These are phyloP conservation scores for Onchidella celtica DNA, from an alignment of 2,888 invertebrate genomes.

Conservation along the genomic window DNA sequence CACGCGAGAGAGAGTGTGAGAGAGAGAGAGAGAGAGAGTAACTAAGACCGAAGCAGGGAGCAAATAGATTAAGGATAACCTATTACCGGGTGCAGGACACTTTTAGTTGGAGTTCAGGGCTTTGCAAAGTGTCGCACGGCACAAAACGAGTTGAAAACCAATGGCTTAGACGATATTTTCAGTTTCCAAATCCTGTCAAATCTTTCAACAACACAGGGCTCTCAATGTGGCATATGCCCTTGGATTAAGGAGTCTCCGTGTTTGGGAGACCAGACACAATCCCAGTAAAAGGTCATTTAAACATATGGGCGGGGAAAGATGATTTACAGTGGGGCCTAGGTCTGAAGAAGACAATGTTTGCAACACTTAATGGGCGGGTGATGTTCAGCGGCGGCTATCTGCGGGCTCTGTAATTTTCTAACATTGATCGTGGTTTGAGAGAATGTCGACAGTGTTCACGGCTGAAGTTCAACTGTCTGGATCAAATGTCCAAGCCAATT, in stretches of 20 bases:
- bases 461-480: not conserved
- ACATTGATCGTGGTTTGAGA: not conserved
- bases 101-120: no score
- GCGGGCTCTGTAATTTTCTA: conserved; percentile 24
- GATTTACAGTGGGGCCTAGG: conserved; percentile 16
- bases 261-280: conserved; percentile 1
- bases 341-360: not conserved
- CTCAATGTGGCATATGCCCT: conserved; percentile 21
- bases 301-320: conserved; percentile 16
- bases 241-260: not conserved
- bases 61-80: no score
- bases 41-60: no score
- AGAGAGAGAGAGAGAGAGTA: no score
- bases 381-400: not conserved
- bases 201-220: not conserved
- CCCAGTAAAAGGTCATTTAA: conserved; percentile 25
- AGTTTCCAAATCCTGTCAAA: conserved; percentile 19
- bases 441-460: not conserved
- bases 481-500: not conserved
- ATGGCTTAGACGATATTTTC: not conserved
- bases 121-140: no score
- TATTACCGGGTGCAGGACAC: no score
- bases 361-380: conserved; percentile 14
- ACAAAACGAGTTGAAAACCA: no score
- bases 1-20: no score